A percentile compares a stretch with the other conserved stretches of the same genome.
Evolutionary conservation across 2,888 invertebrate species (phyloP).

Genomic region (Parasteatoda lunata): DNA sequence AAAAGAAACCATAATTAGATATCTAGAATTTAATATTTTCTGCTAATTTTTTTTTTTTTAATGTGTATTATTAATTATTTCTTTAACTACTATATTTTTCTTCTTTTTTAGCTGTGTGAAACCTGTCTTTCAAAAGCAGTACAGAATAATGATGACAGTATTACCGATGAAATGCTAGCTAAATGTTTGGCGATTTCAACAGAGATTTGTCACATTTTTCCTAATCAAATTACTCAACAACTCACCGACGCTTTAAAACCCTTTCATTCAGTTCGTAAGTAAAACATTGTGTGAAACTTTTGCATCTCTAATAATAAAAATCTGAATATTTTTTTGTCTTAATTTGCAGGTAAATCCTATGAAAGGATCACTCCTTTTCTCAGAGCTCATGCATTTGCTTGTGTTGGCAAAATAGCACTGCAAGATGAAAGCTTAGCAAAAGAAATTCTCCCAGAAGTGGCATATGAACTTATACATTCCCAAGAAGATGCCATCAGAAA

Average conservation of each 20-base stretch:
- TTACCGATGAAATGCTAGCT: slow-evolving; percentile 73
- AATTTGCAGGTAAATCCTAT: neutral
- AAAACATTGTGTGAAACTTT: neutral
- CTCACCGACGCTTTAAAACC: slow-evolving; percentile 10
- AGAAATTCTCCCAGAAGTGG: slow-evolving; percentile 80
- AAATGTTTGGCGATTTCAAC: slow-evolving; percentile 75
- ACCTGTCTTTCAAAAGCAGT: slow-evolving; percentile 72
- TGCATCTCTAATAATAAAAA: neutral
- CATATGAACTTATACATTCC: slow-evolving; percentile 77
- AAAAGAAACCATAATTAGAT: too few relatives aligned
- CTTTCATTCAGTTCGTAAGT: slow-evolving; percentile 29
- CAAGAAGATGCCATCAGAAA: slow-evolving; percentile 78
- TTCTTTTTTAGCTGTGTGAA: slow-evolving; percentile 70
- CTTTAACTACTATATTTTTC: neutral
- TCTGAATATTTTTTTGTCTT: neutral
- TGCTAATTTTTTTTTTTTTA: neutral
- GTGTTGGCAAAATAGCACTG: slow-evolving; percentile 80
- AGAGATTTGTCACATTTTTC: slow-evolving; percentile 75
- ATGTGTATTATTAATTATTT: neutral
- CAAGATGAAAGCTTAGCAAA: slow-evolving; percentile 80
- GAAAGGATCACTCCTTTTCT: slow-evolving; percentile 72
- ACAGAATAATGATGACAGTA: slow-evolving; percentile 70
- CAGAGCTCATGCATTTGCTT: slow-evolving; percentile 75
- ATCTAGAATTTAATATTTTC: neutral
- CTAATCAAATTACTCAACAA: slow-evolving; percentile 74